Evolutionary conservation across 2,113 vertebrate species (phyloP), one percentile per base, ranked within the genome.

Genomic region (Neodontobutis hainanensis): DNA sequence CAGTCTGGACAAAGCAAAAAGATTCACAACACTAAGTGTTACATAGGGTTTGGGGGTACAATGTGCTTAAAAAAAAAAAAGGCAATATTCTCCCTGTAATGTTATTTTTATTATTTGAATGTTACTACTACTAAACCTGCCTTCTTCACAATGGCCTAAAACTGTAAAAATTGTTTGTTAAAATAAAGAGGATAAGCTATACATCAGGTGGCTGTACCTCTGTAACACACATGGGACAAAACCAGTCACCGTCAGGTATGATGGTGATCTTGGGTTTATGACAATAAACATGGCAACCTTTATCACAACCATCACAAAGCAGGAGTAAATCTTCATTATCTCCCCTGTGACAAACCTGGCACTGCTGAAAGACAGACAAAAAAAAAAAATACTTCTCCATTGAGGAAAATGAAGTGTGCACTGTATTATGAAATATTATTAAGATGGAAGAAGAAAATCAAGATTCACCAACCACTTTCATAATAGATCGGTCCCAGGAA

Each of bases 231-330:
- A 93, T 91, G 57, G 95, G 95, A 88, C 97, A 99, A 84, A 96
- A 98, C 97, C 97, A 99, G 88, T 97, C 96, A 11, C 95, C 96
- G 8, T 97, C 96, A 1, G 96, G 97, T 73, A 98, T 97, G 27
- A 89, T 91, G n/a, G 93, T 95, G 84, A 99, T 98, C 87, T 94
- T 97, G 87, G 97, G 96, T 68, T 94, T 93, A 77, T 96, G 96
- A 90, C 96, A 99, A 83, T 99, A 98, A 9, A 96, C 98, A 58
- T 99, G 97, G 89, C 95, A 98, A 71, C 96, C 96, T 92, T 95
- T 97, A 83, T 98, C 95, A 71, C 97, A 99, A 40, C 96, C 95
- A 38, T 97, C 96, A 81, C 97, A 99, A 42, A 99, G 94, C 51
- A 99, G 93, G 44, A 99, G 94, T 63, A 98, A 90, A 40, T 98